These are phyloP conservation scores for Branchinecta lynchi DNA, from an alignment of 1,140 invertebrate genomes.

Conservation along the genomic window DNA sequence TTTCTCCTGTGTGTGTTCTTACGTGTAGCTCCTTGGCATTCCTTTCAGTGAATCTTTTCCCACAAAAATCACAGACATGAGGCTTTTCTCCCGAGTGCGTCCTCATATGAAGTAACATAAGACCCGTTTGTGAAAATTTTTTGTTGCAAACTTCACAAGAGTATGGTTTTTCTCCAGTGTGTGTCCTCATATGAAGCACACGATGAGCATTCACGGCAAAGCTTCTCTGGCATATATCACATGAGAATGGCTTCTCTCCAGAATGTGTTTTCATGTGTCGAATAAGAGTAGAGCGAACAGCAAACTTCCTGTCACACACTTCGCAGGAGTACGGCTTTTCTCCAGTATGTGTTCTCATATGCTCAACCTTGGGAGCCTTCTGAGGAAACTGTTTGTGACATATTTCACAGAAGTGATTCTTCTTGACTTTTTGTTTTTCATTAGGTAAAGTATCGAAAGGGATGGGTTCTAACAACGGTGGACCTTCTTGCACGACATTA, in stretches of 20 bases:
- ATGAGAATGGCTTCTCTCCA: constrained; percentile 14
- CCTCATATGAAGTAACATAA: constrained; percentile 26
- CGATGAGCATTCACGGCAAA: constrained; percentile 24
- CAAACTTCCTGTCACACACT: too few relatives aligned
- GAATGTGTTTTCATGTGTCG: too few relatives aligned
- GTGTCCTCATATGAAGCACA: constrained; percentile 22
- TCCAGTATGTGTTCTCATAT: too few relatives aligned
- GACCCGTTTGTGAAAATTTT: constrained; percentile 30
- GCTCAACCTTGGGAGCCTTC: too few relatives aligned
- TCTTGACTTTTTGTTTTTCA: too few relatives aligned
- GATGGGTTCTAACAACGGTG: too few relatives aligned
- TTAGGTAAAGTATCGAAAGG: too few relatives aligned
- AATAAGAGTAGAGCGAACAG: too few relatives aligned
- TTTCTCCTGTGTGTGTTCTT: constrained; percentile 46
- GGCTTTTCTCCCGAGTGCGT: background rate
- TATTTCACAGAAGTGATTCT: too few relatives aligned
- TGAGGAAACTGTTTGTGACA: too few relatives aligned
- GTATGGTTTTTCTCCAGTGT: constrained; percentile 35
- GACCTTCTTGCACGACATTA: too few relatives aligned
- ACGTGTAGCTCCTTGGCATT: constrained; percentile 46
- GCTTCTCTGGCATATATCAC: constrained; percentile 26
- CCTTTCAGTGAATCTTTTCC: constrained; percentile 32
- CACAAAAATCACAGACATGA: constrained; percentile 22
- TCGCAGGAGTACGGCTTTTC: too few relatives aligned
- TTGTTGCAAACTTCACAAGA: constrained; percentile 31